A percentile compares a stretch with the other conserved stretches of the same genome.
phyloP scores from a whole-genome alignment of 2,797 vertebrate genomes.

The Amblyopsis hoosieri region DNA sequence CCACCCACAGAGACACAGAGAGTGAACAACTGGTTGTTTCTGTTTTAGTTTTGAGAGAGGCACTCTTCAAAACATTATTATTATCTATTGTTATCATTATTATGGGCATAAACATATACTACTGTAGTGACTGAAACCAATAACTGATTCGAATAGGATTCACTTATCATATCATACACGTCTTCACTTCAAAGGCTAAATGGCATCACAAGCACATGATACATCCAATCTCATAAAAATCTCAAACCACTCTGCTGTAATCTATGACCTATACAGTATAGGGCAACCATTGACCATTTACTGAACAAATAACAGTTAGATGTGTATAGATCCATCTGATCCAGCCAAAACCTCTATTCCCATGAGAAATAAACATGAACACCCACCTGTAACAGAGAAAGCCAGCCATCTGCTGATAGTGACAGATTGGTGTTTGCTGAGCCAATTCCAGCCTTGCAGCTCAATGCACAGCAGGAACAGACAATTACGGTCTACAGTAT shows the following conservation, averaged over 20 bases:
- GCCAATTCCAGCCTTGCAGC: slow-evolving; percentile 26
- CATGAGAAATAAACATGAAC: slow-evolving; percentile 31
- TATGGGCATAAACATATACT: no score
- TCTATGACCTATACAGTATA: no score
- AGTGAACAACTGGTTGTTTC: no score
- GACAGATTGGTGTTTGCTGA: slow-evolving; percentile 55
- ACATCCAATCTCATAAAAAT: no score
- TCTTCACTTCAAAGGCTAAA: neutral
- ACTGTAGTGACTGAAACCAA: no score
- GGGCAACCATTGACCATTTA: neutral
- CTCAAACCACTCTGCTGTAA: no score
- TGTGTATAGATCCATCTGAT: slow-evolving; percentile 14
- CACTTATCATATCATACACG: neutral
- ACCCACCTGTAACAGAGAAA: slow-evolving; percentile 33
- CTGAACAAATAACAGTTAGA: slow-evolving; percentile 2
- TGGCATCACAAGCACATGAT: neutral
- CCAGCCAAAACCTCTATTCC: slow-evolving; percentile 7
- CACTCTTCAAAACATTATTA: no score
- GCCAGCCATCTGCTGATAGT: slow-evolving; percentile 46
- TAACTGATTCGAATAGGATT: no score
- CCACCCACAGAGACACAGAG: no score
- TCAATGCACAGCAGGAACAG: slow-evolving; percentile 43
- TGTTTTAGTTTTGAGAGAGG: no score
- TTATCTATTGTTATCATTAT: no score
- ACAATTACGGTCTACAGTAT: slow-evolving; percentile 41